A percentile compares a stretch with the other conserved stretches of the same genome.
Conservation (phyloP, 2,888 invertebrate genomes). For the Synergus gifuensis region DNA sequence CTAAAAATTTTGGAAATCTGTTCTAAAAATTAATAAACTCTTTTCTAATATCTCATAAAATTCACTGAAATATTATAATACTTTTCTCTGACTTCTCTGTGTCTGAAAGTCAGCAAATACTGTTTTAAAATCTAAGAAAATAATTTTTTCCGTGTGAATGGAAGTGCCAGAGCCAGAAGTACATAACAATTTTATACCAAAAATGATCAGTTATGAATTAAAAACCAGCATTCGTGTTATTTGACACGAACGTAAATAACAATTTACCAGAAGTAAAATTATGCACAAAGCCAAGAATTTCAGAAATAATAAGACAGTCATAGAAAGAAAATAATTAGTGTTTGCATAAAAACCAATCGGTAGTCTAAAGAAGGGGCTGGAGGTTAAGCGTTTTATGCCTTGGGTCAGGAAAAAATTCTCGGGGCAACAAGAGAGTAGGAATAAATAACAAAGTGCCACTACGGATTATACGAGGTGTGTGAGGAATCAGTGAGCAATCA, state of each 20-base stretch:
- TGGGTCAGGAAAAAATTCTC: neutral
- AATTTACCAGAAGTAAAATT: neutral
- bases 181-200: neutral
- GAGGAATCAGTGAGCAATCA: constrained; percentile 36
- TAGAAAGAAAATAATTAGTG: neutral
- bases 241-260: neutral
- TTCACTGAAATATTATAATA: too few species aligned
- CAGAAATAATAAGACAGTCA: neutral
- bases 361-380: neutral
- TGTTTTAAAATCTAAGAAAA: too few species aligned
- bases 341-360: neutral
- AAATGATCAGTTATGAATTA: too few species aligned
- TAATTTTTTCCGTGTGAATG: too few species aligned
- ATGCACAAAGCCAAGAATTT: neutral
- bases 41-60: too few species aligned
- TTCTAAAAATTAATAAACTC: too few species aligned
- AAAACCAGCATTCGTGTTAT: too few species aligned
- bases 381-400: neutral
- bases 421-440: constrained; percentile 12
- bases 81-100: too few species aligned
- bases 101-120: too few species aligned
- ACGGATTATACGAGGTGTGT: constrained; percentile 16
- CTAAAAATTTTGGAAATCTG: too few species aligned
- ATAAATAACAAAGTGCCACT: constrained; percentile 30
- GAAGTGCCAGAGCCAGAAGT: neutral